Percentiles rank a stretch among this genome's conserved stretches.
Conservation (phyloP, 2,888 invertebrate species). For the Ametastegia equiseti region DNA sequence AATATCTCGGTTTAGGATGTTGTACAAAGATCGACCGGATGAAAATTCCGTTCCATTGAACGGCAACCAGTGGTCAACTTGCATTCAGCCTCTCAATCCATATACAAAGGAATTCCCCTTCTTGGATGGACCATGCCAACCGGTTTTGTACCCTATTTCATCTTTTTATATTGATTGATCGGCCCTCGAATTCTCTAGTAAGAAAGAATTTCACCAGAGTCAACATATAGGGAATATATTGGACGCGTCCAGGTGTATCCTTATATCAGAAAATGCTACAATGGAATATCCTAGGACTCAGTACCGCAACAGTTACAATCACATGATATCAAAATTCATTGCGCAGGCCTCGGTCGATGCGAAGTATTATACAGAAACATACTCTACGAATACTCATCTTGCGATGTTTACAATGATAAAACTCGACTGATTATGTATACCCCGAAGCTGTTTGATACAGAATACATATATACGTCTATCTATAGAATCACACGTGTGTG, state of each 20-base stretch:
- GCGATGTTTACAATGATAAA: not conserved
- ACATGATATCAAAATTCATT: not conserved
- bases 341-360: constrained; percentile 15
- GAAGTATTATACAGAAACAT: not conserved
- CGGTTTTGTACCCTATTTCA: not conserved
- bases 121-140: not conserved
- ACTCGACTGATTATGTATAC: too few relatives aligned
- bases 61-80: not conserved
- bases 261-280: not conserved
- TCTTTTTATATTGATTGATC: not conserved
- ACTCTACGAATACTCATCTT: not conserved
- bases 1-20: not conserved
- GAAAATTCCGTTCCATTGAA: not conserved
- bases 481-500: not conserved
- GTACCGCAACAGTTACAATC: not conserved
- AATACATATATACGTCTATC: not conserved
- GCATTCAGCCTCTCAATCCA: not conserved
- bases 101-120: not conserved
- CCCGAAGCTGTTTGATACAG: not conserved
- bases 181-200: not conserved
- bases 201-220: not conserved
- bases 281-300: not conserved
- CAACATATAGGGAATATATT: not conserved
- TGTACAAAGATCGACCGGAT: not conserved
- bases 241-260: not conserved